Evolutionary conservation across 2,797 vertebrate species (phyloP), one percentile per base, ranked within the genome.

Genomic region (Propithecus perrieri): DNA sequence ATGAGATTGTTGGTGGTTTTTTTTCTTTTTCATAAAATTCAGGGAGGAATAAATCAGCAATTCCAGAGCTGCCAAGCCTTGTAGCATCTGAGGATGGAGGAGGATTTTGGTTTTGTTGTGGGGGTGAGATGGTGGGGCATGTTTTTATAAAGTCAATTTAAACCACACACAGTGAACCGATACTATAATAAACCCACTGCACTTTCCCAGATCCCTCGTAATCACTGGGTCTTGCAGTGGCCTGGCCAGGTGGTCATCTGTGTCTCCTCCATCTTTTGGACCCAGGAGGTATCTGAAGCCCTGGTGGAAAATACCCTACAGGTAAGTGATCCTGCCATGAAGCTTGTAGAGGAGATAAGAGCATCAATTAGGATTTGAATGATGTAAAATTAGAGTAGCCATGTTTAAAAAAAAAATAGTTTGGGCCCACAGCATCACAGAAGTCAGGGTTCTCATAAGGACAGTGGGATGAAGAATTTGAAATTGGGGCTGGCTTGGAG

Each of bases 241-340:
- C 99, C 99, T 46, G 99, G 99, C 65, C 99, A 99, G 98, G 99
- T 99, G n/a, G 99, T 99, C 28, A 99, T 99, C 97, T 99, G 99
- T 92, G 99, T 99, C 67, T 99, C 99, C 33, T 99, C 99, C 94
- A 99, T 99, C 96, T 99, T 99, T 98, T 99, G 99, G 99, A 99
- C 99, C 72, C 98, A 98, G 91, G 99, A 99, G 98, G 99, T 99
- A 18, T 99, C 99, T 74, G 98, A 99, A 79, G 99, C 99, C 90
- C 99, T 99, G 97, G 94, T 89, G 20, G 98, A 97, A 90, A 99
- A 99, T 94, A 92, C 98, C 53, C 98, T 99, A 69, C 94, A 26
- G 43, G 99, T 99, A 98, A 96, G 95, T 87, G 33, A 99, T 98
- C 28, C 71, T 43, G 26, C 33, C 41, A 1, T 41, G 41, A 91